These are phyloP conservation scores for Erynnis tages DNA, from an alignment of 2,888 invertebrate species.

Conservation along the genomic window DNA sequence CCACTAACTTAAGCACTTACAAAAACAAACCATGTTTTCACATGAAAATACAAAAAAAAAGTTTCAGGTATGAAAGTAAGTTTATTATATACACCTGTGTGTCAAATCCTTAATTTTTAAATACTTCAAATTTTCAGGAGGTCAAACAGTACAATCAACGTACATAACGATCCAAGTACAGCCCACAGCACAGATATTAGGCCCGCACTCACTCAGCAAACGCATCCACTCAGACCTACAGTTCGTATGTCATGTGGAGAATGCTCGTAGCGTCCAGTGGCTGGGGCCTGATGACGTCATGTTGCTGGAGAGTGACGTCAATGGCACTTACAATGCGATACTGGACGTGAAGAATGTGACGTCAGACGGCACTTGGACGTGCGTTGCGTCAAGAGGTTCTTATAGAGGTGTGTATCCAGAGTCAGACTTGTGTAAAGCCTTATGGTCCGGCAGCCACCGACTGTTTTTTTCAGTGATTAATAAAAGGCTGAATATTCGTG, in stretches of 20 bases:
- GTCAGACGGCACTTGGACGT: conserved; percentile 55
- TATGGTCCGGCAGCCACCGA: too few species aligned
- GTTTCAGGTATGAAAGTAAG: too few species aligned
- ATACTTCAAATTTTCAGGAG: conserved; percentile 45
- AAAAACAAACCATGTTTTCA: too few species aligned
- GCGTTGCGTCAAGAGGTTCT: conserved; percentile 46
- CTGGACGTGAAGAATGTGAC: conserved; percentile 49
- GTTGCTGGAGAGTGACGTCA: conserved; percentile 38
- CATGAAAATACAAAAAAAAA: too few species aligned
- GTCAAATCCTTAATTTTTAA: background rate
- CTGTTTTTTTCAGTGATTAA: too few species aligned
- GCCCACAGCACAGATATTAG: conserved; percentile 61
- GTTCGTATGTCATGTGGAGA: conserved; percentile 54
- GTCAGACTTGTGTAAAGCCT: too few species aligned
- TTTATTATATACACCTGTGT: too few species aligned
- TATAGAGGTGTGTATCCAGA: conserved; percentile 48
- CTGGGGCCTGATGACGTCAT: conserved; percentile 40
- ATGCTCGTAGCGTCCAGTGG: conserved; percentile 53
- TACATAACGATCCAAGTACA: conserved; percentile 43
- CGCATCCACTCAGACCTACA: conserved; percentile 43
- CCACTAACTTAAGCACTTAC: too few species aligned
- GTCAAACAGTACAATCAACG: conserved; percentile 49
- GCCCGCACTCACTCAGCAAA: conserved; percentile 49
- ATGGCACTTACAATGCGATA: conserved; percentile 42
- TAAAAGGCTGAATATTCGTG: too few species aligned